Conservation (phyloP, 2,113 vertebrate species). For the Meleagris gallopavo region DNA sequence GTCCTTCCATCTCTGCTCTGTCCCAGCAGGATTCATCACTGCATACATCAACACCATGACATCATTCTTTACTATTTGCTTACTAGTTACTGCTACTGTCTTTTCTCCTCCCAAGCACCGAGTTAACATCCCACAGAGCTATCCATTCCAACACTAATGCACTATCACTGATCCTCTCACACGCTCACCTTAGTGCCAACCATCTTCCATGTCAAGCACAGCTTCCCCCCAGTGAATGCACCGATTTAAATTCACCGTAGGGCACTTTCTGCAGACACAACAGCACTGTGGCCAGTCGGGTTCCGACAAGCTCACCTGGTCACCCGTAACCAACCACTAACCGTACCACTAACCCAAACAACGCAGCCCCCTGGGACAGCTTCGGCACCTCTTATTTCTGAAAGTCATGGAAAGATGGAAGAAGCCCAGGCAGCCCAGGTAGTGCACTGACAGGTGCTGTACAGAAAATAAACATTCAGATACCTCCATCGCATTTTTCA, state of each 20-base stretch:
- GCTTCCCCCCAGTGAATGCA: not conserved
- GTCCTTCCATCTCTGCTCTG: not conserved
- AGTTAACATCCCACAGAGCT: not conserved
- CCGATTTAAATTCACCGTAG: not conserved
- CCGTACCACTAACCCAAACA: not conserved
- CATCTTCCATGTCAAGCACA: fast-evolving
- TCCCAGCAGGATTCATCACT: not conserved
- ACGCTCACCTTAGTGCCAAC: not conserved
- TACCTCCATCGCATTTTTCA: not conserved
- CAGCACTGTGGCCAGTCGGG: not conserved
- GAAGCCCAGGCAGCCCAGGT: not conserved
- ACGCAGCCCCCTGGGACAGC: not conserved
- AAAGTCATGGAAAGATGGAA: not conserved
- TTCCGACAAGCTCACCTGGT: not conserved
- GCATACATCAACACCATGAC: not conserved
- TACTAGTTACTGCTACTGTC: not conserved
- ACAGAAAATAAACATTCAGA: not conserved
- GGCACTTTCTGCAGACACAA: not conserved
- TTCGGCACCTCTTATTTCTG: not conserved
- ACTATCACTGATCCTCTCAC: not conserved
- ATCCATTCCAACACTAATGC: not conserved
- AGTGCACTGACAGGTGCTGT: not conserved
- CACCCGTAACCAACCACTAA: not conserved
- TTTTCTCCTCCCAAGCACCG: not conserved
- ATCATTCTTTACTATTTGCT: not conserved